Percentiles rank a stretch among this genome's conserved stretches.
phyloP scores from a whole-genome alignment of 1,140 invertebrate genomes.

The Brachionus angularis region DNA sequence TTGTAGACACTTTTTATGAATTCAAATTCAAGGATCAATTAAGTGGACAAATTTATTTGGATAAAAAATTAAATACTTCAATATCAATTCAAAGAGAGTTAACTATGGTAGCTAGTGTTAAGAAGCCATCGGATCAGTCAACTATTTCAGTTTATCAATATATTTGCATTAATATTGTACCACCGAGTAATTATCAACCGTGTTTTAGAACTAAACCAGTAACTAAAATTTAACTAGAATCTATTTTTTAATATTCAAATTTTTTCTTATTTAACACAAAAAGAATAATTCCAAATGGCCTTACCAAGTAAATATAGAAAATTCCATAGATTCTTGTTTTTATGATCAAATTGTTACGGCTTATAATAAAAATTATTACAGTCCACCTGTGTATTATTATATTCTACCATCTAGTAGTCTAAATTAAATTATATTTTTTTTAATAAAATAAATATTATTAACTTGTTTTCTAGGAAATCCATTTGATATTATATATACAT shows the following conservation, averaged over 20 bases:
- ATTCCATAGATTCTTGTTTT: background rate
- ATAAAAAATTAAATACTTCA: background rate
- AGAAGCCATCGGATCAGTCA: background rate
- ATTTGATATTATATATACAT: background rate
- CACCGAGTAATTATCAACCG: background rate
- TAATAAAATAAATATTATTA: too few species aligned
- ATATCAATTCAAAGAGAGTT: constrained; percentile 37
- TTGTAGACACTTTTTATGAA: background rate
- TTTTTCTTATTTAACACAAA: too few species aligned
- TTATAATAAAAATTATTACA: background rate
- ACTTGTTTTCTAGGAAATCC: background rate
- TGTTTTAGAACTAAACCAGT: constrained; percentile 23
- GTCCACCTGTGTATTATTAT: background rate
- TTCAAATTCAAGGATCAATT: background rate
- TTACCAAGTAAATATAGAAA: background rate
- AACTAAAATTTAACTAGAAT: background rate
- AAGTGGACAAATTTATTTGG: constrained; percentile 10
- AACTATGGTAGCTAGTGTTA: background rate
- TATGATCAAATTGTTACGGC: background rate
- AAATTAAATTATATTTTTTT: too few species aligned
- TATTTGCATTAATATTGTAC: constrained; percentile 17
- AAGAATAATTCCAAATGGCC: constrained; percentile 33
- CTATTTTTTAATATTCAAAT: background rate
- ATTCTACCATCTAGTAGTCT: background rate
- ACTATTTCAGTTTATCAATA: constrained; percentile 29